Percentiles rank a stretch among this genome's conserved stretches.
Conservation (phyloP, 2,113 vertebrate genomes). For the Dasypus novemcinctus region DNA sequence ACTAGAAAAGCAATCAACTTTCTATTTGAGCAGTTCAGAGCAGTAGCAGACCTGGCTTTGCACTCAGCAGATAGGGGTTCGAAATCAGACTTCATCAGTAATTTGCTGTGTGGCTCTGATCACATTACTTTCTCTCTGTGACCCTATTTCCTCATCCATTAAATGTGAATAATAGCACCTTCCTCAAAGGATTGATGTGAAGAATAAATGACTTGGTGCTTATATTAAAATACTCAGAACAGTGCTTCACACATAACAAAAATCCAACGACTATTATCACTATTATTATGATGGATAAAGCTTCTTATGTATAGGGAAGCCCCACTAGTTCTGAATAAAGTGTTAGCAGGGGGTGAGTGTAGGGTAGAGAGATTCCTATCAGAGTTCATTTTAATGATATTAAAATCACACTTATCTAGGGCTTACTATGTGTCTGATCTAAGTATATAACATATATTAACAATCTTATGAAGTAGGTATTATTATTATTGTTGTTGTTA, state of each 20-base stretch:
- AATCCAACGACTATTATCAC: background rate
- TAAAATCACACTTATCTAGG: background rate
- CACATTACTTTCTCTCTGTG: background rate
- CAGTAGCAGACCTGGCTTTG: background rate
- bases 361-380: background rate
- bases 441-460: background rate
- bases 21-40: background rate
- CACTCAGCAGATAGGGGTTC: background rate
- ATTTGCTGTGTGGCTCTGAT: background rate
- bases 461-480: background rate
- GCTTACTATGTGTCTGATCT: background rate
- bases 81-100: background rate
- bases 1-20: background rate
- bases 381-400: background rate
- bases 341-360: background rate
- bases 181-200: background rate
- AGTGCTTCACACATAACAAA: background rate
- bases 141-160: background rate
- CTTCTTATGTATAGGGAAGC: background rate
- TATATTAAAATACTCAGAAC: background rate
- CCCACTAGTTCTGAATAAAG: constrained; percentile 1
- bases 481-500: background rate
- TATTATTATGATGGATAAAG: background rate
- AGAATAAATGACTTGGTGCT: background rate
- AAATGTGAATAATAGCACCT: background rate